Base-by-base conservation (phyloP, 1,140 invertebrate species). In the Dryas iulia region DNA sequence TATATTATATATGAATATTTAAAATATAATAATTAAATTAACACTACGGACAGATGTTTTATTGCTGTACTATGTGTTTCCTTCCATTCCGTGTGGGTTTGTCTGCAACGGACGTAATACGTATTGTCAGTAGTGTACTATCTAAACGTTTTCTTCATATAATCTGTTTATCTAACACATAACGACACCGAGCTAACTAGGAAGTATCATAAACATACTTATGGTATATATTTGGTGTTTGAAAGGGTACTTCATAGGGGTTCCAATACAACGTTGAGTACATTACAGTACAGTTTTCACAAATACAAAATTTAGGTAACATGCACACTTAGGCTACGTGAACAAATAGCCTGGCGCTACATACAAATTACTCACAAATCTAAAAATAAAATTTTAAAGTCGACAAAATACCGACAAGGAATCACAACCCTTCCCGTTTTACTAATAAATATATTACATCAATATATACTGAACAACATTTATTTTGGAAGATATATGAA, bases 41-140 rank as follows among this genome's bases (percentile, higher is more conserved):
- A 47, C 39, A 8, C 6, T 47, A 47, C 76, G 74, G 74, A 78
- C 74, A 78, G 76, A 72, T 70, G 76, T 73, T 68, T 73, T 69
- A 82, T 82, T 81, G 82, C 69, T 73, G 79, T 80, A 83, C 83
- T 89, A 91, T 81, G 83, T 86, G 81, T 89, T 86, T 81, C 76
- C 79, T 78, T 87, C 89, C 87, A 76, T 81, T 86, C 87, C 87
- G 76, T 86, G 82, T 76, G 78, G 79, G 71, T 84, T 83, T 83
- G 85, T 91, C 89, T 91, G 89, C 87, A 91, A 91, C 81, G 89
- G 86, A 91, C 74, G 87, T 86, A 86, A 87, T 80, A 79, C 69
- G 74, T 66, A 78, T 72, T 79, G 78, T 89, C 80, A 89, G 80
- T 89, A 87, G 80, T 86, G 80, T 89, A 87, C 57, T 65, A 18